Evolutionary conservation across 2,797 vertebrate genomes (phyloP).

Genomic region (Psittacula derbiana): DNA sequence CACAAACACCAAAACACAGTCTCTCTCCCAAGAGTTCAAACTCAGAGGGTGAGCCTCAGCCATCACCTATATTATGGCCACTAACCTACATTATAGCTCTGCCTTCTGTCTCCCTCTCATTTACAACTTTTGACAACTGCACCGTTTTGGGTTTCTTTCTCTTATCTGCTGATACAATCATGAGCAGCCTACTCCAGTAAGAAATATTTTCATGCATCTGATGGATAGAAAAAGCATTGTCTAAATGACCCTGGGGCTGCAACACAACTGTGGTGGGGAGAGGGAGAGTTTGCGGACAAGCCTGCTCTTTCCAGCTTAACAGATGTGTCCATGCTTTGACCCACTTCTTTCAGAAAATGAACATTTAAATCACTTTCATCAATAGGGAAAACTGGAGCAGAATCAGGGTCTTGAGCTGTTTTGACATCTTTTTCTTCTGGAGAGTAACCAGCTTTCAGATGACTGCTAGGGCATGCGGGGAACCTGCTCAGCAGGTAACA

Average conservation of each 20-base stretch:
- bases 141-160: accelerated
- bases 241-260: not conserved
- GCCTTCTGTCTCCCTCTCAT: not conserved
- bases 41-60: not conserved
- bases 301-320: not conserved
- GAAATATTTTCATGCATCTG: not conserved
- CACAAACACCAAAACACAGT: not conserved
- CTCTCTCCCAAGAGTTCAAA: not conserved
- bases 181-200: not conserved
- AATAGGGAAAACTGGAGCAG: not conserved
- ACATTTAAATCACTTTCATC: not conserved
- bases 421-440: not conserved
- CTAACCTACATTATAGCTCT: not conserved
- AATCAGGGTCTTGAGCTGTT: not conserved
- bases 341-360: not conserved
- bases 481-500: not conserved
- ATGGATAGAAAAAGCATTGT: not conserved
- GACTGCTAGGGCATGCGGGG: not conserved
- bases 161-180: not conserved
- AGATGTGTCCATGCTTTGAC: not conserved
- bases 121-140: not conserved
- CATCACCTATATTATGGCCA: not conserved
- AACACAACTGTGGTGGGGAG: not conserved
- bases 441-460: not conserved
- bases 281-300: not conserved